Evolutionary conservation across 2,113 vertebrate genomes (phyloP).

Genomic region (Callorhinus ursinus): DNA sequence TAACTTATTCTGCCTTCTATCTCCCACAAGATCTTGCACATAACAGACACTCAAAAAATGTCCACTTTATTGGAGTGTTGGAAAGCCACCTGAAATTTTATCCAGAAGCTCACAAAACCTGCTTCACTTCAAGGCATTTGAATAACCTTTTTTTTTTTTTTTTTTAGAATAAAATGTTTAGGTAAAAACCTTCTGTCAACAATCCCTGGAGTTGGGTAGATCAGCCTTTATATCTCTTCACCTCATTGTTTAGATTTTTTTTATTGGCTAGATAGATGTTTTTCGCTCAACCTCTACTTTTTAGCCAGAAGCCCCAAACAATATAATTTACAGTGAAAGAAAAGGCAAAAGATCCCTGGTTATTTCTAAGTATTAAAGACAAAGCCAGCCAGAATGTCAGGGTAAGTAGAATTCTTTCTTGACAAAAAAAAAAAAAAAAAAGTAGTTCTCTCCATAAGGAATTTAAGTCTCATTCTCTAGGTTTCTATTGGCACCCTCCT

Average conservation of each 20-base stretch:
- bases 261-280: neutral
- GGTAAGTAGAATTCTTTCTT: neutral
- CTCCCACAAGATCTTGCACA: neutral
- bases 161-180: neutral
- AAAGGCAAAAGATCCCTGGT: neutral
- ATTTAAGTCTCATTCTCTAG: neutral
- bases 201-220: neutral
- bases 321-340: slow-evolving; percentile 20
- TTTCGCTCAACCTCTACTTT: neutral
- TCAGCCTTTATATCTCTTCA: neutral
- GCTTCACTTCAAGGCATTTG: slow-evolving; percentile 8
- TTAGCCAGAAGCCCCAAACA: slow-evolving; percentile 25
- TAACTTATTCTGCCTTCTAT: neutral
- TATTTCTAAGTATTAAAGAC: slow-evolving; percentile 49
- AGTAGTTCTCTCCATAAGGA: neutral
- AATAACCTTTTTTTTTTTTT: neutral
- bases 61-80: neutral
- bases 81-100: slow-evolving; percentile 34
- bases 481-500: neutral
- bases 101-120: slow-evolving; percentile 26
- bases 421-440: neutral
- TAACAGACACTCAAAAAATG: neutral
- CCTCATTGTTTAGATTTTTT: neutral
- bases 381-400: slow-evolving; percentile 20
- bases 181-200: neutral